phyloP scores from a whole-genome alignment of 1,140 invertebrate species.

The Argopecten irradians region DNA sequence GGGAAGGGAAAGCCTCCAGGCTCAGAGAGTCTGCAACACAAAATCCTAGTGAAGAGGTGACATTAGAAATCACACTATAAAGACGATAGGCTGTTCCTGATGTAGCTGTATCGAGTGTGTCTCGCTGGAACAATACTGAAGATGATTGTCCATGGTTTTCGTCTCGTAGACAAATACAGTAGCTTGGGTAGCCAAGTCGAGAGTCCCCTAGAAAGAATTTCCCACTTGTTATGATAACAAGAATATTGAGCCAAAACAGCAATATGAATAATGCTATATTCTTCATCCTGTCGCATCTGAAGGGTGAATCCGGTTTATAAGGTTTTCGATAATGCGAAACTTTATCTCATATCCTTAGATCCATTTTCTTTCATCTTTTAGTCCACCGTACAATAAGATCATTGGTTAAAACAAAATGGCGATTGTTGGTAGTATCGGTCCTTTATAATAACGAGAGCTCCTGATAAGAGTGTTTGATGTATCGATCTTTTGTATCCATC shows the following conservation, averaged over 20 bases:
- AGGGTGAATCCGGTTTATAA: neutral
- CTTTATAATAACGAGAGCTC: neutral
- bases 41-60: neutral
- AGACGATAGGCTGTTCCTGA: neutral
- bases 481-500: neutral
- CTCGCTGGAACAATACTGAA: neutral
- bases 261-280: neutral
- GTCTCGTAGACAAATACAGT: neutral
- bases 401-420: slow-evolving; percentile 9
- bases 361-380: neutral
- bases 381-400: neutral
- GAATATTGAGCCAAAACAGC: neutral
- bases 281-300: neutral
- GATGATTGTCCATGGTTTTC: neutral
- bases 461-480: neutral
- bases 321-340: too few relatives aligned
- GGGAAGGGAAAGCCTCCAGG: neutral
- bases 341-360: too few relatives aligned
- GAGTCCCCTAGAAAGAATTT: neutral
- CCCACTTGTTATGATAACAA: neutral
- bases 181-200: neutral
- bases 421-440: neutral
- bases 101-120: neutral
- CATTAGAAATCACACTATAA: neutral
- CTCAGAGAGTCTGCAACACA: neutral